These are phyloP conservation scores for Mormoops blainvillei DNA, from an alignment of 2,113 vertebrate species.

Conservation along the genomic window DNA sequence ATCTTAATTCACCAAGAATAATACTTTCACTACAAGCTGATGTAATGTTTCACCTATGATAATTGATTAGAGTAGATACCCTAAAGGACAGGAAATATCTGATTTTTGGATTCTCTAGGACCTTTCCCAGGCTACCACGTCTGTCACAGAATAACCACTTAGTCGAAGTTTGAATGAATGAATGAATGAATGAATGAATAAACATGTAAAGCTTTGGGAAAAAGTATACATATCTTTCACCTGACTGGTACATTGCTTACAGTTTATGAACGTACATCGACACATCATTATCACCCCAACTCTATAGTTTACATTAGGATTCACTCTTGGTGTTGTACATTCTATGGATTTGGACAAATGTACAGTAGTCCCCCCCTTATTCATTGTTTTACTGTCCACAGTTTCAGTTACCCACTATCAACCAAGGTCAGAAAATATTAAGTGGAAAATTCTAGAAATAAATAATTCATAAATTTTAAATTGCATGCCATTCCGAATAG, in stretches of 20 bases:
- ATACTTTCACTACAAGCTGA: neutral
- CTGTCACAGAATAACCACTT: neutral
- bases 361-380: neutral
- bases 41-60: neutral
- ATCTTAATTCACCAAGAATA: constrained; percentile 20
- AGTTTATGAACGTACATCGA: neutral
- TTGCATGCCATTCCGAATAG: neutral
- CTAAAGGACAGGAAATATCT: neutral
- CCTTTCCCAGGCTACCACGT: neutral
- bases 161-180: neutral
- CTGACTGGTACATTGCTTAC: neutral
- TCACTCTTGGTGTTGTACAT: neutral
- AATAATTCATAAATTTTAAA: neutral
- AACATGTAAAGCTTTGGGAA: neutral
- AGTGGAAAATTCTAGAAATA: neutral
- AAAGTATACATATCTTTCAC: neutral
- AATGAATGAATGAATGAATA: neutral
- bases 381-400: neutral
- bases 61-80: neutral
- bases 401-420: neutral
- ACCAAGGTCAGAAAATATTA: neutral
- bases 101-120: neutral
- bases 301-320: neutral
- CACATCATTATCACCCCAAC: neutral
- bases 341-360: neutral